Evolutionary conservation across 53 echinoderm and acorn worm species (phyloP).

Genomic region (Paracentrotus lividus): DNA sequence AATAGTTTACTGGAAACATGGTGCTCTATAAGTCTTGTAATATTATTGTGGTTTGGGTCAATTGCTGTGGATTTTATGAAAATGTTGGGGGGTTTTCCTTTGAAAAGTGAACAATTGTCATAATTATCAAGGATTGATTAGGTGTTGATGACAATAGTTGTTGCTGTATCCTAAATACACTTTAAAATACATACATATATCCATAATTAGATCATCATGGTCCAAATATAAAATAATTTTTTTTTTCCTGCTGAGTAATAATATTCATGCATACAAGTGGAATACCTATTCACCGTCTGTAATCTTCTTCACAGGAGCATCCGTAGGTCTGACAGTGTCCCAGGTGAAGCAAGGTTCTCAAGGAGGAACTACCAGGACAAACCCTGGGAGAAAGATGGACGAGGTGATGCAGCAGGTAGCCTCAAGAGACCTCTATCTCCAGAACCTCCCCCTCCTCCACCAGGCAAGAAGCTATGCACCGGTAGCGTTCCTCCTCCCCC

Average conservation of each 20-base stretch:
- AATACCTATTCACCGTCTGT: neutral
- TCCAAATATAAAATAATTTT: neutral
- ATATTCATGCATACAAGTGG: neutral
- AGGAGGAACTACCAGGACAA: constrained; percentile 81
- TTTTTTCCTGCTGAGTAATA: neutral
- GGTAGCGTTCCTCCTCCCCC: constrained; percentile 78
- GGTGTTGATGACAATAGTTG: neutral
- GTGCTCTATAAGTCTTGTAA: no score
- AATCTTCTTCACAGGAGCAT: constrained; percentile 61
- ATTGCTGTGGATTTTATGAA: neutral
- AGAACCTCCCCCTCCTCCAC: constrained; percentile 96
- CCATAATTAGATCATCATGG: neutral
- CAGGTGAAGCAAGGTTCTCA: constrained; percentile 84
- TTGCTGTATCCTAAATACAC: neutral
- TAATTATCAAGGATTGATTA: neutral
- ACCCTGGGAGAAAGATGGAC: constrained; percentile 81
- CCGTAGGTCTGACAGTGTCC: constrained; percentile 63
- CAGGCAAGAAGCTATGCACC: constrained; percentile 84
- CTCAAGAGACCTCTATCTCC: constrained; percentile 95
- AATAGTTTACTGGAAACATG: no score
- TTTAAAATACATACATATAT: neutral
- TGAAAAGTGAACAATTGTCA: neutral
- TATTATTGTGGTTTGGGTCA: no score
- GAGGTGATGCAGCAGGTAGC: constrained; percentile 81
- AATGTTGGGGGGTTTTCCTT: neutral